These are phyloP conservation scores for Varecia variegata DNA, from an alignment of 2,797 vertebrate species.

Conservation along the genomic window DNA sequence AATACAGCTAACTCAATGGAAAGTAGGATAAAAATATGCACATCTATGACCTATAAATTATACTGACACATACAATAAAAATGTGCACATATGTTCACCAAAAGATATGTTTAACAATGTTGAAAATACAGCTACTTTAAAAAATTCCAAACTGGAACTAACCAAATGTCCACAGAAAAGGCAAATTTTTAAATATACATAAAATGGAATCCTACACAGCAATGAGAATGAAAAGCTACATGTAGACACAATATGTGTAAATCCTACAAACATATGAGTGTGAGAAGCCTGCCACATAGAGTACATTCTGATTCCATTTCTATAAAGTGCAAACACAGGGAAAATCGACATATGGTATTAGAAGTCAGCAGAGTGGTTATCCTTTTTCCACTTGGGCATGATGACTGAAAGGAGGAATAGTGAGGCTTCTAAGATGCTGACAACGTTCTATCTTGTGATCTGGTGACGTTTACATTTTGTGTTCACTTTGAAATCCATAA, in stretches of 20 bases:
- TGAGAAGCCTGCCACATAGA: neutral
- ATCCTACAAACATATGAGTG: neutral
- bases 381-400: neutral
- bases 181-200: neutral
- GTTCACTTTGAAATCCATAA: neutral
- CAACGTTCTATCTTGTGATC: neutral
- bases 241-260: neutral
- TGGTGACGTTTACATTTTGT: neutral
- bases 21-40: neutral
- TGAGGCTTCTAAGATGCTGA: neutral
- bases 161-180: neutral
- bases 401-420: neutral
- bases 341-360: fast-evolving
- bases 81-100: neutral
- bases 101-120: neutral
- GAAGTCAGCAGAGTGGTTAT: neutral
- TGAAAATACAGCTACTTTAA: neutral
- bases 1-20: neutral
- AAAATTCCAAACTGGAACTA: neutral
- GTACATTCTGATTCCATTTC: neutral
- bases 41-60: neutral
- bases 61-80: neutral
- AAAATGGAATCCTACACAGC: neutral
- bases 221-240: neutral
- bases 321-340: neutral